Evolutionary conservation across 2,888 invertebrate species (phyloP), one percentile per base, ranked within the genome.

Genomic region (Catotricha subobsoleta): DNA sequence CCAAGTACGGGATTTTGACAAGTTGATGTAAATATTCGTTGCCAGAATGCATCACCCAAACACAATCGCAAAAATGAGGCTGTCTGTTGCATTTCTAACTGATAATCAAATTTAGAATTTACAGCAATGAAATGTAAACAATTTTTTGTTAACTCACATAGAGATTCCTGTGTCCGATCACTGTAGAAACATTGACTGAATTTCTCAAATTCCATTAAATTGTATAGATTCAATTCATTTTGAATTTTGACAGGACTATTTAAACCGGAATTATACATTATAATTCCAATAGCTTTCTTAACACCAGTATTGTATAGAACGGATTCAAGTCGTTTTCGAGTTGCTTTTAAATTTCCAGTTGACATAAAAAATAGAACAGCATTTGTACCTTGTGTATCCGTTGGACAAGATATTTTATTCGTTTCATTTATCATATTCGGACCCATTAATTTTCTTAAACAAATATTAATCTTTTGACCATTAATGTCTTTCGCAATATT

Each of bases 31-130:
- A 59, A 61, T 29, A 76, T 60, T 47, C 67, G 65, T 43, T 65
- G 66, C 71, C 75, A 78, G 46, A 77, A 64, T 57, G 74, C 75
- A 43, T 69, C 68, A 5, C 72, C 72, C 10, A 78, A 57, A 48
- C 71, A 66, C 40, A 65, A 60, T 42, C 67, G 59, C 42, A 78
- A 59, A 48, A 74, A 70, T 2, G 67, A 65, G 44, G 66, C 62
- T 9, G 75, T 52, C 30, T 62, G 61, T 52, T 74, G 68, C 52
- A 76, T 67, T 62, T 73, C 69, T 29, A 78, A 51, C 1, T 66
- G 62, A 33, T 71, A 71, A 19, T 58, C 60, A 46, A 59, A 58
- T 36, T 67, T 66, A 44, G 55, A 64, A 48, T 61, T 66, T 50
- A 62, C 66, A n/a, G 67, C 67, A 48, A 68, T 55, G 64, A 68